Evolutionary conservation across 2,113 vertebrate species (phyloP).

Genomic region (Brachypodius melanocephalos): DNA sequence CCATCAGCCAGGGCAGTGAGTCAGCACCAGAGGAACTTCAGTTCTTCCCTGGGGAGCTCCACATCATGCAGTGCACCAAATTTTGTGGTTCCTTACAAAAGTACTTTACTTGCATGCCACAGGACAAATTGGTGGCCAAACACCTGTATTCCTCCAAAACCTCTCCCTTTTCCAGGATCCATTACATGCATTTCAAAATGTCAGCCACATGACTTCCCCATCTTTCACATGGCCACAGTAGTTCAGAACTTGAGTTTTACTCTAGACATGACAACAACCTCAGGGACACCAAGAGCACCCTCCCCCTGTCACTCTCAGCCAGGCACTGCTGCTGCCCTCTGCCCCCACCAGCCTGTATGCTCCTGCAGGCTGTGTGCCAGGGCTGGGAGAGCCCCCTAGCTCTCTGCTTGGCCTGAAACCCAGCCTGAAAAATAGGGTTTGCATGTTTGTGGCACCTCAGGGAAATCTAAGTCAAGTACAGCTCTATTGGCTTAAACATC

Average conservation of each 20-base stretch:
- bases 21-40: background rate
- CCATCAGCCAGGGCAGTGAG: background rate
- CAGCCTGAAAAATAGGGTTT: background rate
- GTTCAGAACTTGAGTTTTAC: background rate
- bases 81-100: background rate
- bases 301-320: background rate
- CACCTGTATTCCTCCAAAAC: background rate
- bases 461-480: background rate
- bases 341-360: background rate
- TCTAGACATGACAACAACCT: fast-evolving
- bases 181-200: background rate
- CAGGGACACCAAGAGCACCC: background rate
- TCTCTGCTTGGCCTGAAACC: background rate
- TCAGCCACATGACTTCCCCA: background rate
- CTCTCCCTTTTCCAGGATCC: background rate
- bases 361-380: background rate
- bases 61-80: background rate
- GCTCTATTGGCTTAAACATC: background rate
- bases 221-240: background rate
- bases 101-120: background rate
- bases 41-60: background rate
- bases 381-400: background rate
- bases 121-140: background rate
- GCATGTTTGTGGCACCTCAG: background rate
- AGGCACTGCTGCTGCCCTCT: background rate